Evolutionary conservation across 1,140 invertebrate genomes (phyloP).

Genomic region (Geopemphigus sp.): DNA sequence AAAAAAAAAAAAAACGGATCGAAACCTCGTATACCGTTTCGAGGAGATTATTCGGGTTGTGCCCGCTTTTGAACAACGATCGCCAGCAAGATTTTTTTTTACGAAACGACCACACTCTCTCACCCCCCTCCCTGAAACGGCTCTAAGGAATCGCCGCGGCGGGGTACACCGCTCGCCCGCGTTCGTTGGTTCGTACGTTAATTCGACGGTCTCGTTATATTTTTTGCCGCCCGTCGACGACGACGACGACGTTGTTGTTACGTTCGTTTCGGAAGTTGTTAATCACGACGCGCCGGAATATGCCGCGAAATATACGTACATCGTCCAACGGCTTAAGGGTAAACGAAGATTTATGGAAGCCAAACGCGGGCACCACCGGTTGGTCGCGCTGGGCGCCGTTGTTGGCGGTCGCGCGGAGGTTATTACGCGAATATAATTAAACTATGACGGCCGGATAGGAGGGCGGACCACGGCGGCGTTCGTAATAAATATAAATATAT

Average conservation of each 20-base stretch:
- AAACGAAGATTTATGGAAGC: constrained; percentile 44
- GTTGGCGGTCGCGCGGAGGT: background rate
- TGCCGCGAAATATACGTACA: background rate
- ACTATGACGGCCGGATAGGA: background rate
- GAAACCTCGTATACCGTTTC: no score
- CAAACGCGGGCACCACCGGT: background rate
- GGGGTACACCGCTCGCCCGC: no score
- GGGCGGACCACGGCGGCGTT: background rate
- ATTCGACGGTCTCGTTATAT: background rate
- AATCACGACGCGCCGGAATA: constrained; percentile 10
- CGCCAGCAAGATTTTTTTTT: no score
- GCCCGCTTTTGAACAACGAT: no score
- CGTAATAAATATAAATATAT: background rate
- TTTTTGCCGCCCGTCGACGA: no score
- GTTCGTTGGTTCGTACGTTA: background rate
- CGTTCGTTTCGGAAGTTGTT: constrained; percentile 12
- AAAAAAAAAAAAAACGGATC: no score
- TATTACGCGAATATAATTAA: constrained; percentile 44
- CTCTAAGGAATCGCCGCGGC: no score
- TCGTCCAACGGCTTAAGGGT: constrained; percentile 34
- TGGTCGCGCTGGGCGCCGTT: background rate
- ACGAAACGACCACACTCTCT: no score
- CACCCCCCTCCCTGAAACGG: no score
- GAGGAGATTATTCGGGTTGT: no score
- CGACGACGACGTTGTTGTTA: background rate